These are phyloP conservation scores for Neogobius melanostomus DNA, from an alignment of 2,113 vertebrate genomes.

Conservation along the genomic window DNA sequence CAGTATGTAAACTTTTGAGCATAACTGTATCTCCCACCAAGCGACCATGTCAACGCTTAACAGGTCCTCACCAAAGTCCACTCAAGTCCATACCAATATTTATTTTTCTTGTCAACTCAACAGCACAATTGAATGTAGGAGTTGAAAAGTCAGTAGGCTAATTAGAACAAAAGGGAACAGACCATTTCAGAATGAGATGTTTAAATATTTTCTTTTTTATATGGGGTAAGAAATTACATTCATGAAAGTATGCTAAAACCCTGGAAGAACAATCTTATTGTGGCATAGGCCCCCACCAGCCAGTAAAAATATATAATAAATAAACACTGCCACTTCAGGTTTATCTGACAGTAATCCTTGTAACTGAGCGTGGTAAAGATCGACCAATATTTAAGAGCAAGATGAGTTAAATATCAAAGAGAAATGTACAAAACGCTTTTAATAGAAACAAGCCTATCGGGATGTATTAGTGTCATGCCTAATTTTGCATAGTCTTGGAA, in stretches of 20 bases:
- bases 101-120: slow-evolving; percentile 75
- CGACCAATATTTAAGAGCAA: slow-evolving; percentile 18
- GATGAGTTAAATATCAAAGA: slow-evolving; percentile 29
- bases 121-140: slow-evolving; percentile 73
- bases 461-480: slow-evolving; percentile 45
- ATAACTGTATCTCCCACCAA: neutral
- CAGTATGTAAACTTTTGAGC: too few species aligned
- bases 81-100: slow-evolving; percentile 65
- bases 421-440: slow-evolving; percentile 33
- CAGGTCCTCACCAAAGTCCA: neutral
- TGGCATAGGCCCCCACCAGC: slow-evolving; percentile 42
- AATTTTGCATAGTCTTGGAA: slow-evolving; percentile 72
- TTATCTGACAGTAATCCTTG: slow-evolving; percentile 27
- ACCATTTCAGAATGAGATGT: slow-evolving; percentile 49
- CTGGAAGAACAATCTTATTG: slow-evolving; percentile 25
- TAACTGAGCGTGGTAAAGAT: slow-evolving; percentile 54
- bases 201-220: slow-evolving; percentile 39
- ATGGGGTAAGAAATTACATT: slow-evolving; percentile 64
- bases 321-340: slow-evolving; percentile 59
- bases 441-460: slow-evolving; percentile 24
- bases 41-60: neutral
- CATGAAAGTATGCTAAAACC: slow-evolving; percentile 49
- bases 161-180: slow-evolving; percentile 9
- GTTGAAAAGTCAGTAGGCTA: slow-evolving; percentile 62
- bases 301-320: slow-evolving; percentile 39